Evolutionary conservation across 2,888 invertebrate genomes (phyloP).

Genomic region (Caradrina kadenii): DNA sequence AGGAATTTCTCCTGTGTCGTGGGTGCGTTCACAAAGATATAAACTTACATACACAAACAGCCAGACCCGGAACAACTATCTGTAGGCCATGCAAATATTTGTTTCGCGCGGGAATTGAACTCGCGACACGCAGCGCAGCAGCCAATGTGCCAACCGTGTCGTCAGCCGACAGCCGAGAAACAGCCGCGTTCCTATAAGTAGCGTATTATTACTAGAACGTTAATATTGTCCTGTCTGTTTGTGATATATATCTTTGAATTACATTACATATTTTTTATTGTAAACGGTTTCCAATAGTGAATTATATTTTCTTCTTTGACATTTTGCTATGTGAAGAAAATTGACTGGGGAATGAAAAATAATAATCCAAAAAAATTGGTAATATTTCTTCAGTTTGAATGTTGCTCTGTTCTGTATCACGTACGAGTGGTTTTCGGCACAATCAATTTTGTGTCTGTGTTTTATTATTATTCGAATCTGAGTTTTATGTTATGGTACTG

Average conservation of each 20-base stretch:
- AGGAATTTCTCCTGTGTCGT: too few species aligned
- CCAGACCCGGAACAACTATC: too few species aligned
- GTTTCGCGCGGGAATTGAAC: too few species aligned
- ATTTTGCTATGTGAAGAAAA: not conserved
- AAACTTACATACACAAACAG: too few species aligned
- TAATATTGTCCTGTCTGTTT: not conserved
- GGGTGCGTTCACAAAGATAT: too few species aligned
- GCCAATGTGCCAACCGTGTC: too few species aligned
- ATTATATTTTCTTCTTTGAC: not conserved
- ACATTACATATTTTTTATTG: not conserved
- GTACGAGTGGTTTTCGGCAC: not conserved
- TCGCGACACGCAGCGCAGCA: too few species aligned
- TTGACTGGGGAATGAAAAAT: not conserved
- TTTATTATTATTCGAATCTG: constrained; percentile 9
- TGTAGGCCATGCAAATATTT: too few species aligned
- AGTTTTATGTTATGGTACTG: constrained; percentile 10
- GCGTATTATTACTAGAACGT: not conserved
- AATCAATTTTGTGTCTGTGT: constrained; percentile 1
- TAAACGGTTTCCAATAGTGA: not conserved
- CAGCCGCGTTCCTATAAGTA: not conserved
- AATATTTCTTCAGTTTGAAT: constrained; percentile 5
- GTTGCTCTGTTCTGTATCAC: constrained; percentile 10
- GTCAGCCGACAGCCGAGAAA: too few species aligned
- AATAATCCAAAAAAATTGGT: not conserved
- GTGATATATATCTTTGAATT: constrained; percentile 1